These are phyloP conservation scores for Harpagoxenus sublaevis DNA, from an alignment of 2,888 invertebrate species.

Conservation along the genomic window DNA sequence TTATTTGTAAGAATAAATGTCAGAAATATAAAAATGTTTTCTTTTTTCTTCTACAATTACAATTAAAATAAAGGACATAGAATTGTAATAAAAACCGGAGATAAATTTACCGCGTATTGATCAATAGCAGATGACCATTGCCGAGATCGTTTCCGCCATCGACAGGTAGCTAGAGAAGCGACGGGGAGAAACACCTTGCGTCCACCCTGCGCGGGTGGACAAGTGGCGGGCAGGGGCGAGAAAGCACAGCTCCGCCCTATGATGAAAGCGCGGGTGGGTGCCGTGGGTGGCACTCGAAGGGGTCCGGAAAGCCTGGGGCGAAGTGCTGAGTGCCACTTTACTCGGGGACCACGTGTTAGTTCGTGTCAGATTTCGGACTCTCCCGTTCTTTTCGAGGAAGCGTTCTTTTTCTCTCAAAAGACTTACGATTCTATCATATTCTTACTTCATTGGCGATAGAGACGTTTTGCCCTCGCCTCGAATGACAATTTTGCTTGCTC, in stretches of 20 bases:
- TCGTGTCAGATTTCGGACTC: conserved; percentile 69
- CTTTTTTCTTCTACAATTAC: not conserved
- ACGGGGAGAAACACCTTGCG: conserved; percentile 69
- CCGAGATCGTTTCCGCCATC: conserved; percentile 12
- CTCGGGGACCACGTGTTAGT: conserved; percentile 62
- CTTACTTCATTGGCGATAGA: not conserved
- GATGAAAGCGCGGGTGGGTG: conserved; percentile 34
- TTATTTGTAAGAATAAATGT: not conserved
- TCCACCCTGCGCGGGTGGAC: conserved; percentile 71
- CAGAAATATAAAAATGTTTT: not conserved
- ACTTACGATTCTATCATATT: conserved; percentile 30
- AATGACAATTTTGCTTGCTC: not conserved
- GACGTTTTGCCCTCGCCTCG: not conserved
- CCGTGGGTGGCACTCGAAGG: conserved; percentile 56
- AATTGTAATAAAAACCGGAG: not conserved
- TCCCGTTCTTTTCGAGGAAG: conserved; percentile 54
- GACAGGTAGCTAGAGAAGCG: conserved; percentile 51
- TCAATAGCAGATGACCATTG: not conserved
- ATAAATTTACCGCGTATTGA: not conserved
- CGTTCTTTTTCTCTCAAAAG: conserved; percentile 29
- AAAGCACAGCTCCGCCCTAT: conserved; percentile 19
- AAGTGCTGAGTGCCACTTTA: conserved; percentile 70
- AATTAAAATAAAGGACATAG: not conserved
- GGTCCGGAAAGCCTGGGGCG: conserved; percentile 61
- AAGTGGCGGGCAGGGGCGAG: conserved; percentile 65